phyloP scores from a whole-genome alignment of 2,113 vertebrate species.

The pig (Sus scrofa) region DNA sequence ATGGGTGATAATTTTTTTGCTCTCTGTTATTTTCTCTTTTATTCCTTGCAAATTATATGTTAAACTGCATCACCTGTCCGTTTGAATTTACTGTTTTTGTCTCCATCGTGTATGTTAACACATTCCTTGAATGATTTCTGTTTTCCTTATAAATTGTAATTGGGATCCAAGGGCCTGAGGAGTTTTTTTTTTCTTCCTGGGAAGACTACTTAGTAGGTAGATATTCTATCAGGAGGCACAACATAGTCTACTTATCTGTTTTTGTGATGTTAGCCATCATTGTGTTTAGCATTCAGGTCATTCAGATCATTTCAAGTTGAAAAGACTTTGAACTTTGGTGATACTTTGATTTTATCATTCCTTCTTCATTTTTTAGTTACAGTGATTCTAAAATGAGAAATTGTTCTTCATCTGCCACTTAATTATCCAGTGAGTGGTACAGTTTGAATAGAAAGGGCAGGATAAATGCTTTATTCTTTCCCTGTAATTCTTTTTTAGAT shows the following conservation, averaged over 20 bases:
- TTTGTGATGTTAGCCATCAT: neutral
- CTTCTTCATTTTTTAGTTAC: neutral
- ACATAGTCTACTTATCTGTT: neutral
- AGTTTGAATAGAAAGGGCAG: slow-evolving; percentile 36
- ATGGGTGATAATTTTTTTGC: neutral
- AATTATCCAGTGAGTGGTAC: neutral
- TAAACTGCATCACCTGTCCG: neutral
- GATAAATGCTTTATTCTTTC: neutral
- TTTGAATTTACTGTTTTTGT: neutral
- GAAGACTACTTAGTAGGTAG: neutral
- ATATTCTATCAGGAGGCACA: neutral
- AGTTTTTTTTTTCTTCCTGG: neutral
- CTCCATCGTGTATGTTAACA: neutral
- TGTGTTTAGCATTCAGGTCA: neutral
- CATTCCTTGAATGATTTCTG: neutral
- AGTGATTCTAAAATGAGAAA: slow-evolving; percentile 34
- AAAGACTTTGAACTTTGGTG: too few relatives aligned
- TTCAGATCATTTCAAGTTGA: neutral
- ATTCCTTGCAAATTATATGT: neutral
- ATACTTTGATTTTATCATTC: neutral
- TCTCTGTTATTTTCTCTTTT: neutral
- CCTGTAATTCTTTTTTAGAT: neutral
- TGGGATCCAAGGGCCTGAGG: neutral
- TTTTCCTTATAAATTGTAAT: neutral
- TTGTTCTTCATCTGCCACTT: neutral